Percentiles rank a stretch among this genome's conserved stretches.
phyloP scores from a whole-genome alignment of 2,888 invertebrate genomes.

The Hylaea fasciaria region DNA sequence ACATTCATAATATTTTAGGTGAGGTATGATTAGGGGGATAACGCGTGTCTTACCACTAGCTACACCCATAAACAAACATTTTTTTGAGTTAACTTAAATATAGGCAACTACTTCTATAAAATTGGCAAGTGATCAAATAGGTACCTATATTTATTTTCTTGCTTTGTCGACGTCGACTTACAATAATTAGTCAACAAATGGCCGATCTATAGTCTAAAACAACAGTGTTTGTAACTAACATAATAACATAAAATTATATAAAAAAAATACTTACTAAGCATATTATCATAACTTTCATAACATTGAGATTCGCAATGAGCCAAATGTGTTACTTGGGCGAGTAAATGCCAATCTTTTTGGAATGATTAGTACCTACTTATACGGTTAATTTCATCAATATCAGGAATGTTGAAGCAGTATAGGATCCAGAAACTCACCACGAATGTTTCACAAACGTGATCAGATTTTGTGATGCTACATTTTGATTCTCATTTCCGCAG shows the following conservation, averaged over 20 bases:
- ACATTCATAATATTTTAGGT: too few species aligned
- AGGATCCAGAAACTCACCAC: neutral
- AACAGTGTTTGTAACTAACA: conserved; percentile 20
- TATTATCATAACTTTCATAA: conserved; percentile 7
- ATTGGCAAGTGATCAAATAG: conserved; percentile 27
- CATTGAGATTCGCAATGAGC: conserved; percentile 29
- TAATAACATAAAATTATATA: conserved; percentile 17
- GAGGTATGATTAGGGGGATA: too few species aligned
- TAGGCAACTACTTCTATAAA: conserved; percentile 16
- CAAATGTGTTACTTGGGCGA: conserved; percentile 10
- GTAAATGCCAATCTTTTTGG: conserved; percentile 28
- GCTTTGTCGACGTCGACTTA: conserved; percentile 19
- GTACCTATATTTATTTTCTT: conserved; percentile 1
- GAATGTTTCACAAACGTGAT: too few species aligned
- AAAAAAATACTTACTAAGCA: conserved; percentile 17
- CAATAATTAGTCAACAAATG: conserved; percentile 18
- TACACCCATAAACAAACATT: conserved; percentile 2
- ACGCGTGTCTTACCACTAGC: neutral
- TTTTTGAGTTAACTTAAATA: neutral
- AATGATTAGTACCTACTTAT: conserved; percentile 27
- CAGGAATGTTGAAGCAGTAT: conserved; percentile 22
- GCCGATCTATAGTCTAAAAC: conserved; percentile 17
- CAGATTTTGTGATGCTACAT: neutral
- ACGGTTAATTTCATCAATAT: neutral
- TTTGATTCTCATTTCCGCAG: neutral